Evolutionary conservation across 2,113 vertebrate species (phyloP).

Genomic region (Ia io): DNA sequence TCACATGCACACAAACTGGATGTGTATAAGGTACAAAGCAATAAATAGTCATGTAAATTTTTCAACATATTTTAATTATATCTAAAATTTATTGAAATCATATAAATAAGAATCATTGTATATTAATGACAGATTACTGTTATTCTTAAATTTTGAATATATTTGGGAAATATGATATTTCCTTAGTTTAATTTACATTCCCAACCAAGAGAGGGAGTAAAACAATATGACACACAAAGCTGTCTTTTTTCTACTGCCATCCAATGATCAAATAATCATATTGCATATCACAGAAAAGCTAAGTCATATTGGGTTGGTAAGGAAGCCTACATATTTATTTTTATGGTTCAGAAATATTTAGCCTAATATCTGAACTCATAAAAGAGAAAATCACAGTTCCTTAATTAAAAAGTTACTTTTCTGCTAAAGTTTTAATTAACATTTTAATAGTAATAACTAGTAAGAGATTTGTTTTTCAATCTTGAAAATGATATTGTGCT

Average conservation of each 20-base stretch:
- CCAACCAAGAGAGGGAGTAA: background rate
- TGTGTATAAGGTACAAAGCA: background rate
- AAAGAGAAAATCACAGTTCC: background rate
- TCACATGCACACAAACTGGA: background rate
- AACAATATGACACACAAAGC: background rate
- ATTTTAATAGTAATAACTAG: background rate
- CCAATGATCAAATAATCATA: slow-evolving; percentile 5
- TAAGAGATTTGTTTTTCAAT: background rate
- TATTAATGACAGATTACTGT: background rate
- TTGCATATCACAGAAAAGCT: background rate
- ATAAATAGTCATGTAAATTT: background rate
- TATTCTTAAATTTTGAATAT: background rate
- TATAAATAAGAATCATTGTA: background rate
- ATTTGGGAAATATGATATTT: background rate
- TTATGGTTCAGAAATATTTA: background rate
- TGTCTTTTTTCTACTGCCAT: slow-evolving; percentile 36
- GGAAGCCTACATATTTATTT: background rate
- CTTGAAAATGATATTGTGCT: background rate
- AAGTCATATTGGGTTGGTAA: background rate
- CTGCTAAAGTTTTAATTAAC: background rate
- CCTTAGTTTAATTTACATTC: background rate
- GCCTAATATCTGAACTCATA: background rate
- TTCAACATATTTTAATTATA: background rate
- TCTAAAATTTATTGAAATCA: background rate
- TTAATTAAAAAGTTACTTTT: background rate